Base-by-base conservation (phyloP, 2,113 vertebrate species). In the Chionis minor region DNA sequence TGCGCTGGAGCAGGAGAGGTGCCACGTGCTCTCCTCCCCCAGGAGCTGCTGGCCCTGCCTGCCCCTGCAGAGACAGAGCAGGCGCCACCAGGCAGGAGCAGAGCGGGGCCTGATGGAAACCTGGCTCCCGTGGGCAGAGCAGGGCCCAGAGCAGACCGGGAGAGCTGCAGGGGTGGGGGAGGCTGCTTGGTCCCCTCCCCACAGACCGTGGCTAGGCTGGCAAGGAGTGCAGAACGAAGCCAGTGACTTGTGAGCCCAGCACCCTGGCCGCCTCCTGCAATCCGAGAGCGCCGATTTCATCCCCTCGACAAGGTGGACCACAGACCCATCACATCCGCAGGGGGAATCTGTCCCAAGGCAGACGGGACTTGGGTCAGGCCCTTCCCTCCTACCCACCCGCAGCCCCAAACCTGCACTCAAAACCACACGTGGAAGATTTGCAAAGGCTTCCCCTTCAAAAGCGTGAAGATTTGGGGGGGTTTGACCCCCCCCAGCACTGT, bases 391-490 rank as follows among this genome's bases (percentile, higher is more conserved):
- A 23, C 27, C n/a, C 20, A 14, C 54, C 45, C 1, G 0, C 59
- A 79, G 45, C 33, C 61, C 35, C 62, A 70, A 14, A 32, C 56
- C 17, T n/a, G 35, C 51, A 38, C 33, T 32, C 65, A 44, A 22
- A 69, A 16, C 15, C 17, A 11, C 0, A 0, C 28, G 8, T 10
- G 35, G 13, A 70, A 72, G 21, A 12, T 5, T 19, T 38, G 51
- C 22, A 67, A 40, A 49, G 73, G 52, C 51, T 82, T 65, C 56
- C 13, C 1, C 0, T 18, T 38, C 33, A 49, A 47, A 42, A 70
- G 27, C 30, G 18, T 0, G 3, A 23, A 74, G 33, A 6, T 33
- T 20, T 33, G 28, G 9, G 49, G 47, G 42, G 2, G 0, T 45
- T 24, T 33, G 51, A 44, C 58, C 19, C 14, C 3, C 12, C 12